Evolutionary conservation across 2,888 invertebrate genomes (phyloP).

Genomic region (Andrena trimmerana): DNA sequence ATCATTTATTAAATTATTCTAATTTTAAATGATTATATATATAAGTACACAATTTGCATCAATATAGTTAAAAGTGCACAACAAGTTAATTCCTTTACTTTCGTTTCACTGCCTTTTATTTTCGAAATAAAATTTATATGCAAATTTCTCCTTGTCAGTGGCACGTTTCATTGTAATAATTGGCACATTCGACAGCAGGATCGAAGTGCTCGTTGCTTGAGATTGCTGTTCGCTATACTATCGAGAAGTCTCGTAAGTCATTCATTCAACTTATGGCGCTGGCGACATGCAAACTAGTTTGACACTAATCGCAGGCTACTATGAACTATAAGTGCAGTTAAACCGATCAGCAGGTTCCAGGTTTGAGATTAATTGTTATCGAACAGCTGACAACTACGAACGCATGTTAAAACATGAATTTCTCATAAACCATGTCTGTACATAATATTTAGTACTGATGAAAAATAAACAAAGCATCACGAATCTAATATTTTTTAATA

Average conservation of each 20-base stretch:
- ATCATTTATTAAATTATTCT: too few relatives aligned
- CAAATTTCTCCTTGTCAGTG: neutral
- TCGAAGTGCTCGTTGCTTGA: conserved; percentile 4
- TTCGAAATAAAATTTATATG: neutral
- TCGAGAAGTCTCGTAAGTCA: conserved; percentile 5
- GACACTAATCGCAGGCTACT: neutral
- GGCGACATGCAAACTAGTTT: conserved; percentile 27
- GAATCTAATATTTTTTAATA: neutral
- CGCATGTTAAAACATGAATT: neutral
- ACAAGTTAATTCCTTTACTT: too few relatives aligned
- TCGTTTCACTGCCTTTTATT: neutral
- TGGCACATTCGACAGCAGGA: neutral
- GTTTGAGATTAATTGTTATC: neutral
- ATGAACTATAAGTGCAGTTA: conserved; percentile 21
- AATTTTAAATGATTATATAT: too few relatives aligned
- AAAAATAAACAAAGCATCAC: neutral
- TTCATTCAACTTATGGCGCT: conserved; percentile 13
- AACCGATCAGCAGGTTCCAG: conserved; percentile 12
- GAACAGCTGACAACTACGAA: neutral
- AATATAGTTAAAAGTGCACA: too few relatives aligned
- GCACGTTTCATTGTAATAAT: neutral
- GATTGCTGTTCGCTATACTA: neutral
- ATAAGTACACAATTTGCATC: too few relatives aligned
- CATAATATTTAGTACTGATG: neutral
- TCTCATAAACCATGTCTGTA: neutral